Evolutionary conservation across 1,140 invertebrate species (phyloP).

Genomic region (Macrotrachela quadricornifera): DNA sequence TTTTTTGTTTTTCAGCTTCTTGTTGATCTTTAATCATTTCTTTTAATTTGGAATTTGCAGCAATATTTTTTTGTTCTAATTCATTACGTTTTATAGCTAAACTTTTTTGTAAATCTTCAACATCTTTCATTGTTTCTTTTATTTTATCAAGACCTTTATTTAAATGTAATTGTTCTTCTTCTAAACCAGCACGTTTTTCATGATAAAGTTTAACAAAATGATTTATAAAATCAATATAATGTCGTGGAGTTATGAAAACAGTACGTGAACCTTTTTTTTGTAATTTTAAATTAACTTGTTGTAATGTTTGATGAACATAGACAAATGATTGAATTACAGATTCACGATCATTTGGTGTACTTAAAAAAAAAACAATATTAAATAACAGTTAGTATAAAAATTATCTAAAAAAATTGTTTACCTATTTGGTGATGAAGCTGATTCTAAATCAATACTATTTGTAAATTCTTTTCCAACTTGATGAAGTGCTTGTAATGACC

Average conservation of each 20-base stretch:
- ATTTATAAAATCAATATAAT: slow-evolving; percentile 99
- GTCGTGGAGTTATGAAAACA: slow-evolving; percentile 87
- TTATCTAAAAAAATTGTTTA: no score
- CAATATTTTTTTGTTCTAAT: slow-evolving; percentile 91
- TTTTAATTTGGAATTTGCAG: slow-evolving; percentile 87
- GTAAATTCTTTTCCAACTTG: slow-evolving; percentile 50
- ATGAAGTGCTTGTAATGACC: slow-evolving; percentile 88
- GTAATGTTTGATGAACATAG: slow-evolving; percentile 75
- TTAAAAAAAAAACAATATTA: neutral
- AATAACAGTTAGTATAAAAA: neutral
- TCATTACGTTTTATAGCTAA: slow-evolving; percentile 76
- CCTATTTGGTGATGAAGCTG: no score
- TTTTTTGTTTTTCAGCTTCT: slow-evolving; percentile 95
- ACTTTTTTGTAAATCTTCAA: slow-evolving; percentile 96
- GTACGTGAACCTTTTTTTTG: slow-evolving; percentile 72
- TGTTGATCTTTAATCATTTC: slow-evolving; percentile 98
- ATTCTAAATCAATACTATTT: slow-evolving; percentile 30
- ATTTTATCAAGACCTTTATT: slow-evolving; percentile 97
- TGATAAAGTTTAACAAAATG: slow-evolving; percentile 79
- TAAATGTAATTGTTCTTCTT: slow-evolving; percentile 93
- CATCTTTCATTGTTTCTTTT: slow-evolving; percentile 94
- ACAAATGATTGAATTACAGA: slow-evolving; percentile 94
- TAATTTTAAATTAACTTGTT: slow-evolving; percentile 68
- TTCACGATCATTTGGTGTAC: slow-evolving; percentile 54
- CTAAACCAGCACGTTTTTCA: slow-evolving; percentile 87